Base-by-base conservation (phyloP, 2,797 vertebrate species). In the Sebastes diploproa region DNA sequence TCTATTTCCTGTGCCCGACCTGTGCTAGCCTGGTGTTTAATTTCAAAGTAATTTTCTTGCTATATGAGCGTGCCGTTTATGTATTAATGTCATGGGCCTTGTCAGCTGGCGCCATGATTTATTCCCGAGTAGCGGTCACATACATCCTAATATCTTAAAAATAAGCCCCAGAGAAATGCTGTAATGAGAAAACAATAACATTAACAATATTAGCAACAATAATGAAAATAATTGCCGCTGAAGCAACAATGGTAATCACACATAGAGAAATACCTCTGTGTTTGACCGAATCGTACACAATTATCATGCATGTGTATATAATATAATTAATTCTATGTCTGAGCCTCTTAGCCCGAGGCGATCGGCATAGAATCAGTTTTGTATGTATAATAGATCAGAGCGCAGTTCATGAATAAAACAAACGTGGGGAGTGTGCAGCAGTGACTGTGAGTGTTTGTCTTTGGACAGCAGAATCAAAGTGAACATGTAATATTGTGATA, bases 321-420 rank as follows among this genome's bases (percentile, higher is more conserved):
- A 99, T 98, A 98, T 98, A 98, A 99, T 99, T 98, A 99, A 99
- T 98, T 98, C 97, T 97, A 97, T 97, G 97, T 98, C 97, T 99
- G 96, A 97, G 96, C 95, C 93, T 95, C 88, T 88, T 96, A 95
- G 97, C 98, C 98, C 30, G 89, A 56, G 96, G 98, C 97, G 91
- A 96, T 95, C 96, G 92, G 96, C 96, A 91, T 97, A 97, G 97
- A 98, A 98, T 98, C 97, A 97, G 97, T 98, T 98, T 98, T 98
- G 97, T 98, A 98, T 99, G 97, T 99, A 98, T 98, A 99, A 99
- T 99, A 98, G 97, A 99, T 99, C 98, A 99, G 97, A 98, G 97
- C 95, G 96, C 97, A 97, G 96, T 99, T 99, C 98, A 99, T 99
- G 98, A 99, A 99, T 99, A 99, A 99, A 99, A 98, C 97, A 98